These are phyloP conservation scores for Sternotherus odoratus DNA, from an alignment of 2,797 vertebrate species.

Conservation along the genomic window DNA sequence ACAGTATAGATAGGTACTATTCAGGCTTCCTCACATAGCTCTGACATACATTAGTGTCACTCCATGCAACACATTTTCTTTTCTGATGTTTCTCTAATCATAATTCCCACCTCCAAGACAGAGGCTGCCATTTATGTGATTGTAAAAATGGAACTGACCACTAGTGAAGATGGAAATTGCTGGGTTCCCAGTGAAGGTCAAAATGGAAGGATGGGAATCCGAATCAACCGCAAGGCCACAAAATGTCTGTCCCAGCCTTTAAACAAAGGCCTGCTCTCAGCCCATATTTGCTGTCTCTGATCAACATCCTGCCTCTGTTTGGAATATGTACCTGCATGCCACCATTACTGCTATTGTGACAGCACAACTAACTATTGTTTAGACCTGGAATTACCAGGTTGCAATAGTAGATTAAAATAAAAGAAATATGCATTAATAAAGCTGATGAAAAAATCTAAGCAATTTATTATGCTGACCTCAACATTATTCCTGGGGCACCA, in stretches of 20 bases:
- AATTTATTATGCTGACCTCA: background rate
- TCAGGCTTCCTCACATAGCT: background rate
- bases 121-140: background rate
- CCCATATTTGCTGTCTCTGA: background rate
- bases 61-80: background rate
- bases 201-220: background rate
- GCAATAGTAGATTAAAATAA: background rate
- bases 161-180: background rate
- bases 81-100: background rate
- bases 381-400: background rate
- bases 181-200: background rate
- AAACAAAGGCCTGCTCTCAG: background rate
- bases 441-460: background rate
- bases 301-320: background rate
- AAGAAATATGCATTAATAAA: background rate
- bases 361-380: background rate
- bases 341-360: background rate
- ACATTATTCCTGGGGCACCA: fast-evolving
- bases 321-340: background rate
- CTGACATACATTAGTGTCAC: background rate
- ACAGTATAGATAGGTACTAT: background rate
- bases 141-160: background rate
- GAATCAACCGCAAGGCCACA: background rate
- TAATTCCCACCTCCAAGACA: background rate
- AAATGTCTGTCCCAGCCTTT: fast-evolving